Base-by-base conservation (phyloP, 2,888 invertebrate species). In the Molorchus minor region DNA sequence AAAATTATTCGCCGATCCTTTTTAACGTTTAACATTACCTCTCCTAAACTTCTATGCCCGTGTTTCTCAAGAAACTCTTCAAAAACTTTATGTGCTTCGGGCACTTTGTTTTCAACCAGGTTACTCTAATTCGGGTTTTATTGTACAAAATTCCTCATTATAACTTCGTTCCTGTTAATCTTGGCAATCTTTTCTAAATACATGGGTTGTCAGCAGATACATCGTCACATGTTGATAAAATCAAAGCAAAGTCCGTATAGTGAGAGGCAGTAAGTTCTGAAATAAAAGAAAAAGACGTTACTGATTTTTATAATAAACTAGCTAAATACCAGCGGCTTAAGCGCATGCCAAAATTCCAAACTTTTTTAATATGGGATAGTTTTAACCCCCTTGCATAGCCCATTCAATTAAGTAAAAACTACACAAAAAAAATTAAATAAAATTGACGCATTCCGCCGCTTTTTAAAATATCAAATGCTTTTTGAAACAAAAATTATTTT, bases 191-290 rank as follows among this genome's bases (percentile, higher is more conserved):
- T 60, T 65, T 79, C 74, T 13, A 80, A 62, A 47, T 68, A 67
- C 16, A 70, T 70, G 47, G 75, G 88, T 68, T 87, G 74, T 92
- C 91, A 0, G 90, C 92, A 13, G 93, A 92, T 47, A 91, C 89
- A 62, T 88, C 85, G 0, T 80, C 79, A 67, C 89, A 89, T 0
- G 88, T 87, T 8, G 89, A 86, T 30, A 93, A 81, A 16, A 94
- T 77, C 19, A 84, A 72, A 0, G 89, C 86, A 41, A 92, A 85
- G 77, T 93, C 93, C 30, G 85, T 84, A 69, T 87, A 87, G 64
- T 89, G 86, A 12, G 89, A 88, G 0, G 82, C 77, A 1, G 84
- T 85, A 71, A 91, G 58, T 30, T 70, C 71, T 69, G 33, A 7
- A 29, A 64, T 44, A n/a, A 52, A 5, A 43, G 40, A 16, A 51